Evolutionary conservation across 2,113 vertebrate genomes (phyloP).

Genomic region (Alces alces): DNA sequence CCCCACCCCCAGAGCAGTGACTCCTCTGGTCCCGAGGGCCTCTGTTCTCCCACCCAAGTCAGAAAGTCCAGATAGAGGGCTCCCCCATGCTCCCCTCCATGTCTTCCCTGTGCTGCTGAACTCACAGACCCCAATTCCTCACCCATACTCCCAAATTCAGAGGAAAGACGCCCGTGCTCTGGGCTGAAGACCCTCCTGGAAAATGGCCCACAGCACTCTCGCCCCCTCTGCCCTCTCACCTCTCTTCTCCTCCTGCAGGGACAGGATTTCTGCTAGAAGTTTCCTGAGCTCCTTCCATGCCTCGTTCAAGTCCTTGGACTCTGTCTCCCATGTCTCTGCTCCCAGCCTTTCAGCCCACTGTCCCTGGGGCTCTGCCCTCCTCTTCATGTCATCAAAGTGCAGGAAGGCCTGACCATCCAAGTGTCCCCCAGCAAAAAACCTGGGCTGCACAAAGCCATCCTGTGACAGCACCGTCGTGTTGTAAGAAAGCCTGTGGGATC

Average conservation of each 20-base stretch:
- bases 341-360: rapidly evolving
- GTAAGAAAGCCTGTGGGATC: neutral
- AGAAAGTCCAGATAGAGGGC: neutral
- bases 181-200: neutral
- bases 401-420: neutral
- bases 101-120: neutral
- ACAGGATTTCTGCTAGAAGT: neutral
- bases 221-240: neutral
- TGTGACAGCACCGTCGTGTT: rapidly evolving
- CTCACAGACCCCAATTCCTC: neutral
- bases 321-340: rapidly evolving
- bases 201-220: neutral
- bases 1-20: neutral
- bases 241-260: neutral
- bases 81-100: no score
- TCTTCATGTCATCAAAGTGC: neutral
- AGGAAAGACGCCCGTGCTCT: neutral
- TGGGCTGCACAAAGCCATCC: neutral
- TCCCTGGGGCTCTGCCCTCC: rapidly evolving
- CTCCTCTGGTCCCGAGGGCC: neutral
- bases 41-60: neutral
- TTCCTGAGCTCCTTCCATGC: rapidly evolving
- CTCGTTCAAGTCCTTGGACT: neutral
- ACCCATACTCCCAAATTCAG: neutral
- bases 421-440: rapidly evolving